These are phyloP conservation scores for Puntigrus tetrazona DNA, from an alignment of 2,113 vertebrate genomes.

Conservation along the genomic window DNA sequence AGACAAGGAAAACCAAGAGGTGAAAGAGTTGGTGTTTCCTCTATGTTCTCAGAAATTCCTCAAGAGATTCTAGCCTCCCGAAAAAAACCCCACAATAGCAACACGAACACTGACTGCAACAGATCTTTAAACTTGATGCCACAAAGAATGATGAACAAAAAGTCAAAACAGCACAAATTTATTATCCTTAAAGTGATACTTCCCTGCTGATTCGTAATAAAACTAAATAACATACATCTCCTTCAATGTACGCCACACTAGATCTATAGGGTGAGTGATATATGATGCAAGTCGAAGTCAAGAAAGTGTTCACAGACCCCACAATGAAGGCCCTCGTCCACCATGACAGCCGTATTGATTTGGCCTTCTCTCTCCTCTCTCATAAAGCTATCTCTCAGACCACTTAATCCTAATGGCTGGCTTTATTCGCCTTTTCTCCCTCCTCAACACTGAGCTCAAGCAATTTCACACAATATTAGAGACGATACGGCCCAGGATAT, in stretches of 20 bases:
- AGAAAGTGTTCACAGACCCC: constrained; percentile 23
- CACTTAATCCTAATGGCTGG: constrained; percentile 62
- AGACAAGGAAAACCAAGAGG: constrained; percentile 8
- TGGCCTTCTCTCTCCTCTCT: constrained; percentile 38
- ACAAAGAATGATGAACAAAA: not conserved
- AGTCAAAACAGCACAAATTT: not conserved
- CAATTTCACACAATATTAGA: constrained; percentile 62
- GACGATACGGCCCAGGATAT: constrained; percentile 43
- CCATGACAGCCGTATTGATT: constrained; percentile 50
- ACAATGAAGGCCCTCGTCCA: constrained; percentile 3
- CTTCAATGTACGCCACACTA: not conserved
- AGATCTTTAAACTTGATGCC: not conserved
- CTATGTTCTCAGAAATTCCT: not conserved
- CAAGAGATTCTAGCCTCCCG: not conserved
- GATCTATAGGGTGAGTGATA: not conserved
- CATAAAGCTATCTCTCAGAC: constrained; percentile 48
- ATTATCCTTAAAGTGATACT: not conserved
- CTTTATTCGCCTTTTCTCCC: constrained; percentile 55
- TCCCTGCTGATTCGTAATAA: not conserved
- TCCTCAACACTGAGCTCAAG: constrained; percentile 53
- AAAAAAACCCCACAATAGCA: not conserved
- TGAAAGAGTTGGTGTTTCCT: not conserved
- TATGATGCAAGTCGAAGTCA: not conserved
- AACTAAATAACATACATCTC: not conserved
- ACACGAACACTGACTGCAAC: not conserved